Evolutionary conservation across 2,113 vertebrate genomes (phyloP), one percentile per base, ranked within the genome.

Genomic region (Tychaedon coryphoeus): DNA sequence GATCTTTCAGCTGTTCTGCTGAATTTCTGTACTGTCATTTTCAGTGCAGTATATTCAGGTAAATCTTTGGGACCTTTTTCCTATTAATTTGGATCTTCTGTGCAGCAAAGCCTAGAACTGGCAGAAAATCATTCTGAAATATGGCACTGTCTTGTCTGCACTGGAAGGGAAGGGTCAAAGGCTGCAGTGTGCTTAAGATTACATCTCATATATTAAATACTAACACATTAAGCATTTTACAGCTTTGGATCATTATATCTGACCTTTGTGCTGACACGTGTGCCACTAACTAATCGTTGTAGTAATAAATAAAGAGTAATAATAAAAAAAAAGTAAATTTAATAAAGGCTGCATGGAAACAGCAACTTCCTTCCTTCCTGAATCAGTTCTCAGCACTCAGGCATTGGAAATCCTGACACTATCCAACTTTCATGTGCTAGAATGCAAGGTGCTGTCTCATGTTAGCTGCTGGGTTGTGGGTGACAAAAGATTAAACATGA

Each of bases 191-290:
- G 57, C 56, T 83, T 92, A 88, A 90, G 72, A 80, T 93, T 84
- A 81, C 65, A 94, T 56, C 20, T 86, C 67, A 28, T 80, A 19
- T 42, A 74, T 94, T 90, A 96, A 93, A 84, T 4, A 3, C 73
- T 92, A 66, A 78, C 18, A 26, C 50, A 77, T 67, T 81, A 54
- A 93, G n/a, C 2, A 4, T 91, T 94, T 95, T 96, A 78, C 31
- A 80, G 85, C 92, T 84, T 76, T 73, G 72, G 34, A 60, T 92
- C 40, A 19, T 86, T 86, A 9, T 71, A 23, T 25, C 56, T 93
- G 94, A 94, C 94, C 96, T 97, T 81, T 96, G 93, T 77, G 45
- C 92, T 94, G 88, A 88, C 92, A 96, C 33, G 10, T 86, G 45
- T 86, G 57, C 88, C 45, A 53, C 56, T 74, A 28, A 65, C 45